Percentiles rank a stretch among this genome's conserved stretches.
Evolutionary conservation across 2,797 vertebrate genomes (phyloP).

Genomic region (Alauda arvensis): DNA sequence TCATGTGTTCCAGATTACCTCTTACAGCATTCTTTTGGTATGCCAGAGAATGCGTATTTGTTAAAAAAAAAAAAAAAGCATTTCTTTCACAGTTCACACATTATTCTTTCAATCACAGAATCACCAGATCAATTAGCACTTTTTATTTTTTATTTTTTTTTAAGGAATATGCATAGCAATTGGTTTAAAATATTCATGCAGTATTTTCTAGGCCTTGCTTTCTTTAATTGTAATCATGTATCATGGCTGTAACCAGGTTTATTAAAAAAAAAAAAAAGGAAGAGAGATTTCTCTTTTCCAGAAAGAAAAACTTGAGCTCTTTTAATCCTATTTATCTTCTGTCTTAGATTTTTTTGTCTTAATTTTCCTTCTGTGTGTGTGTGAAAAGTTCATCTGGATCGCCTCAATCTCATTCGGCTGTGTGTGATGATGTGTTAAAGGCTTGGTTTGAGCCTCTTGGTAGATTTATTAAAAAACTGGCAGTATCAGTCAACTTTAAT

Average conservation of each 20-base stretch:
- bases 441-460: not conserved
- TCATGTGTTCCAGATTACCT: conserved; percentile 93
- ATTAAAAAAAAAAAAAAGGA: not conserved
- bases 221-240: conserved; percentile 20
- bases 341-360: conserved; percentile 41
- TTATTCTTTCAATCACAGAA: conserved; percentile 67
- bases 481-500: conserved; percentile 34
- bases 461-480: conserved; percentile 37
- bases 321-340: conserved; percentile 27
- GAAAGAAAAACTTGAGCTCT: conserved; percentile 4
- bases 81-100: conserved; percentile 66
- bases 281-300: conserved; percentile 2
- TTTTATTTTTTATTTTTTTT: conserved; percentile 33
- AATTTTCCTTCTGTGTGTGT: conserved; percentile 11
- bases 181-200: conserved; percentile 35
- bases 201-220: conserved; percentile 17
- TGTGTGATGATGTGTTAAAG: not conserved
- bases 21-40: conserved; percentile 82
- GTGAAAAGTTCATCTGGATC: conserved; percentile 41
- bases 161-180: conserved; percentile 45
- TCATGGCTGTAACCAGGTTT: conserved; percentile 16
- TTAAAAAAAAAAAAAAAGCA: conserved; percentile 33
- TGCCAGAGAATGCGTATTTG: conserved; percentile 69
- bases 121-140: conserved; percentile 71
- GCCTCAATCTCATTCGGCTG: not conserved